These are phyloP conservation scores for Scatophagus argus DNA, from an alignment of 2,113 vertebrate species.

Conservation along the genomic window DNA sequence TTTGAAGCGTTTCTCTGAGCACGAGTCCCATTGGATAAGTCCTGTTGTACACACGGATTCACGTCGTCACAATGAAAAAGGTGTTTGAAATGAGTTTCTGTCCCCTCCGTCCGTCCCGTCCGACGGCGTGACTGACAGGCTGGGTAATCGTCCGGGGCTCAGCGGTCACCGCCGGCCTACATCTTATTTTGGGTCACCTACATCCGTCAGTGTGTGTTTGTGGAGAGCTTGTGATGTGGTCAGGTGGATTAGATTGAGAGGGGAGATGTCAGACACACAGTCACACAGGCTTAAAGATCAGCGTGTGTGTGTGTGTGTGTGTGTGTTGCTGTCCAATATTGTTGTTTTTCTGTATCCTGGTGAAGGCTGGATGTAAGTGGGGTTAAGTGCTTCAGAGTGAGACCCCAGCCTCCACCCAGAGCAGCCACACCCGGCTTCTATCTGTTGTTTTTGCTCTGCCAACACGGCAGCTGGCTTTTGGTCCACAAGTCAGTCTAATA, in stretches of 20 bases:
- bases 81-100: not conserved
- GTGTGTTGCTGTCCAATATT: slow-evolving; percentile 31
- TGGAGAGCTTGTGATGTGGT: slow-evolving; percentile 24
- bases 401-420: not conserved
- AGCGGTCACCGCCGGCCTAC: slow-evolving; percentile 19
- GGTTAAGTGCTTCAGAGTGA: slow-evolving; percentile 1
- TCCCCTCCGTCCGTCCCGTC: not conserved
- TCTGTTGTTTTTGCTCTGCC: slow-evolving; percentile 6
- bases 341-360: slow-evolving; percentile 60
- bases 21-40: not conserved
- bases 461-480: slow-evolving; percentile 39
- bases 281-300: slow-evolving; percentile 40
- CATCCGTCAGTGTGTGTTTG: slow-evolving; percentile 54
- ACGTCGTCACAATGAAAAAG: not conserved
- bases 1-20: not conserved
- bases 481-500: not conserved
- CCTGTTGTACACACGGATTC: slow-evolving; percentile 4
- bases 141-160: slow-evolving; percentile 2
- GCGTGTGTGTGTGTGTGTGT: slow-evolving; percentile 6
- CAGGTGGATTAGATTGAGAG: slow-evolving; percentile 62
- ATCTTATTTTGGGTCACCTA: slow-evolving; percentile 60
- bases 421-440: not conserved
- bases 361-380: slow-evolving; percentile 18
- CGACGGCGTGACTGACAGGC: not conserved
- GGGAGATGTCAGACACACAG: slow-evolving; percentile 22